Evolutionary conservation across 2,113 vertebrate species (phyloP).

Genomic region (Microcebus murinus): DNA sequence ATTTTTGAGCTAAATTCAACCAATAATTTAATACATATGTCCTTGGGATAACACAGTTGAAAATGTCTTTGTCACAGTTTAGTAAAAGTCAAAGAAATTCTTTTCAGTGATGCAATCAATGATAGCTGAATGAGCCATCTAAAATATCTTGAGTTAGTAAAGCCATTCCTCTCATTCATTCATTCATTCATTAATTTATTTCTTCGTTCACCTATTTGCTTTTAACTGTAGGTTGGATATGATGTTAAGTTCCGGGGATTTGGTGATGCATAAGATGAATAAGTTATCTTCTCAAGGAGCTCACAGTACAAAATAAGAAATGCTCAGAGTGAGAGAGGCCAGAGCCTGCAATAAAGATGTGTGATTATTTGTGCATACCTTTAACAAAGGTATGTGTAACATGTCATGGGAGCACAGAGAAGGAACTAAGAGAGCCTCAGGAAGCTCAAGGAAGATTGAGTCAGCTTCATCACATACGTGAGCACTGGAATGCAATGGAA

Average conservation of each 20-base stretch:
- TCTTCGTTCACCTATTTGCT: background rate
- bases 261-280: background rate
- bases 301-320: background rate
- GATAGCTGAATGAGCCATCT: background rate
- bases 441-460: background rate
- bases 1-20: slow-evolving; percentile 58
- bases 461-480: background rate
- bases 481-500: background rate
- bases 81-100: background rate
- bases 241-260: background rate
- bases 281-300: background rate
- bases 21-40: slow-evolving; percentile 30
- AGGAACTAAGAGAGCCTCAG: background rate
- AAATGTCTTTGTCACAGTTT: background rate
- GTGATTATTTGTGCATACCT: background rate
- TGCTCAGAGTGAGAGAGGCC: background rate
- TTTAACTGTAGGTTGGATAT: background rate
- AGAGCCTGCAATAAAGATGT: background rate
- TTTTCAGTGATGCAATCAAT: background rate
- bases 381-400: background rate
- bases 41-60: slow-evolving; percentile 38
- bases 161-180: background rate
- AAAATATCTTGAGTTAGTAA: background rate
- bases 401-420: background rate
- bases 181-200: background rate